Evolutionary conservation across 2,888 invertebrate species (phyloP), one percentile per base, ranked within the genome.

Genomic region (Nomada flava): DNA sequence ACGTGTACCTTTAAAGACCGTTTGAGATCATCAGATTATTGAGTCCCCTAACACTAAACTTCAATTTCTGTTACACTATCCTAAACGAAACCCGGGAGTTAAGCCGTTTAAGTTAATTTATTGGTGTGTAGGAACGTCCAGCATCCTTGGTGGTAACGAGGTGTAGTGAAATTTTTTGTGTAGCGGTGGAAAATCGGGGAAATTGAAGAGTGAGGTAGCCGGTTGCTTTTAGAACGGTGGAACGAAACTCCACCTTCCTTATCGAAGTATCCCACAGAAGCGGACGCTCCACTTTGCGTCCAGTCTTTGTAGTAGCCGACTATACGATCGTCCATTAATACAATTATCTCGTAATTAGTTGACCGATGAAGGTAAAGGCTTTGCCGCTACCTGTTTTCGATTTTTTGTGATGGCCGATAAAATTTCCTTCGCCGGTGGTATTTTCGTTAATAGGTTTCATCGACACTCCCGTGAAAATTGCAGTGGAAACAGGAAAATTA

Each of bases 311-410:
- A 59, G 83, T 81, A 83, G 85, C 88, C 89, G 88, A 83, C 82
- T 26, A 13, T 67, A 59, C 64, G 76, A 88, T 82, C 79, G 75
- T 79, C 85, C 88, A 88, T 89, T 89, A 89, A 89, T 86, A 85
- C 85, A 88, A 89, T 89, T 89, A 89, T 85, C 89, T 85, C 67
- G 77, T 89, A 89, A 89, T 89, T 89, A 89, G 79, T 76, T 72
- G 82, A 71, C 63, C 47, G 63, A 65, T 74, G 65, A 44, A 36
- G 67, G 78, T 69, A 71, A 78, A 79, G 70, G 73, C 75, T 73
- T 29, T 10, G 76, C 70, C 81, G 83, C 87, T 87, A 85, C 81
- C 83, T 85, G 81, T 87, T 76, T 83, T 76, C 71, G 73, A 76
- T 72, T 70, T 57, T 52, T 73, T 18, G 2, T 76, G 82, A 83